Conservation (phyloP, 2,113 vertebrate genomes). For the Pygoscelis antarcticus region DNA sequence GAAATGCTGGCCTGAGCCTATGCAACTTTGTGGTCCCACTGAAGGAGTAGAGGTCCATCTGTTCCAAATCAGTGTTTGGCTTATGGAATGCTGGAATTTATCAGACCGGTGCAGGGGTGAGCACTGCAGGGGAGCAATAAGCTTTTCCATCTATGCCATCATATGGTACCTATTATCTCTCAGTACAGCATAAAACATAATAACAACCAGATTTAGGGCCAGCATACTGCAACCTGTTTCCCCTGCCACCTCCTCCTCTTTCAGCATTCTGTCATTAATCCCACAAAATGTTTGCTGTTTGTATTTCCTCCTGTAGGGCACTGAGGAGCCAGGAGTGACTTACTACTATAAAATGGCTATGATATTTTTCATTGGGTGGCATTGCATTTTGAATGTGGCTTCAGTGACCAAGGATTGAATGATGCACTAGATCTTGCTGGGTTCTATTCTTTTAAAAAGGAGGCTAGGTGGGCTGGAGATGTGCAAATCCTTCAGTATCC, state of each 20-base stretch:
- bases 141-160: constrained; percentile 53
- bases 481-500: not conserved
- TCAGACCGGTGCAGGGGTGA: constrained; percentile 67
- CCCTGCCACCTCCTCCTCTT: not conserved
- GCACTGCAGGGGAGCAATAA: constrained; percentile 67
- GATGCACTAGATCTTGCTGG: not conserved
- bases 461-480: not conserved
- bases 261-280: not conserved
- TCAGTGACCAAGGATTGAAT: rapidly evolving
- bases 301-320: not conserved
- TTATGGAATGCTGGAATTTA: constrained; percentile 65
- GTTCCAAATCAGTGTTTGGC: constrained; percentile 74
- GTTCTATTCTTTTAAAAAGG: not conserved
- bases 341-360: not conserved
- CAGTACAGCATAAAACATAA: constrained; percentile 54
- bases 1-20: not conserved
- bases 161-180: constrained; percentile 72
- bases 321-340: not conserved
- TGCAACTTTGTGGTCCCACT: constrained; percentile 1
- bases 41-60: constrained; percentile 64
- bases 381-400: not conserved
- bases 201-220: constrained; percentile 43
- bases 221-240: constrained; percentile 44
- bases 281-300: not conserved
- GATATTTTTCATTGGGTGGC: rapidly evolving